A percentile compares a stretch with the other conserved stretches of the same genome.
Evolutionary conservation across 2,113 vertebrate genomes (phyloP).

Genomic region (Ceyx cyanopectus): DNA sequence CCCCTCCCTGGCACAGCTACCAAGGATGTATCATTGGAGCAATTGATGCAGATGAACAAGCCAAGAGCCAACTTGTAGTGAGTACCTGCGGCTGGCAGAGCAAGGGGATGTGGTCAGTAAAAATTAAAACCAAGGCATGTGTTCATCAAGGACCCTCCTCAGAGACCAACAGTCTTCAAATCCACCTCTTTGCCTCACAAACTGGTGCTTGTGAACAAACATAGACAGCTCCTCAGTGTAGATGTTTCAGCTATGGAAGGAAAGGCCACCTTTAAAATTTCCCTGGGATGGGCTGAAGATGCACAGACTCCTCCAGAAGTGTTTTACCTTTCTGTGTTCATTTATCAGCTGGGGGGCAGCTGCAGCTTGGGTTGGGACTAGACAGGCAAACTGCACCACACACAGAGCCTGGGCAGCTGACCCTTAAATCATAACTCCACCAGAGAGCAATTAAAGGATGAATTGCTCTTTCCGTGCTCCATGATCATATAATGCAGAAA

Average conservation of each 20-base stretch:
- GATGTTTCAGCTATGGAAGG: neutral
- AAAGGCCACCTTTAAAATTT: neutral
- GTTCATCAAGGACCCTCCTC: neutral
- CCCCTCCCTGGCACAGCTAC: neutral
- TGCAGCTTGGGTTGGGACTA: neutral
- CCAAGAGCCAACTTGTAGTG: neutral
- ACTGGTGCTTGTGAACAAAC: neutral
- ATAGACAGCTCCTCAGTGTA: fast-evolving
- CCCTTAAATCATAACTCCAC: neutral
- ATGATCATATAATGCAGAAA: neutral
- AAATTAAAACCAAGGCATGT: neutral
- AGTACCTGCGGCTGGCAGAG: neutral
- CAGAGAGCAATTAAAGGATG: neutral
- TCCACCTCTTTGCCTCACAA: neutral
- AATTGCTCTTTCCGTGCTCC: neutral
- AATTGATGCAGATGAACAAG: neutral
- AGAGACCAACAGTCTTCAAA: neutral
- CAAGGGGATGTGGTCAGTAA: neutral
- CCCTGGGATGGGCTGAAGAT: fast-evolving
- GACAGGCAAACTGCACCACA: neutral
- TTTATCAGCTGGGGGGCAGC: neutral
- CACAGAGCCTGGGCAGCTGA: neutral
- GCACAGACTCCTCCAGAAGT: neutral
- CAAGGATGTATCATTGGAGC: neutral
- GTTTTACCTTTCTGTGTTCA: neutral